Conservation (phyloP, 2,113 vertebrate genomes). For the Vidua macroura region DNA sequence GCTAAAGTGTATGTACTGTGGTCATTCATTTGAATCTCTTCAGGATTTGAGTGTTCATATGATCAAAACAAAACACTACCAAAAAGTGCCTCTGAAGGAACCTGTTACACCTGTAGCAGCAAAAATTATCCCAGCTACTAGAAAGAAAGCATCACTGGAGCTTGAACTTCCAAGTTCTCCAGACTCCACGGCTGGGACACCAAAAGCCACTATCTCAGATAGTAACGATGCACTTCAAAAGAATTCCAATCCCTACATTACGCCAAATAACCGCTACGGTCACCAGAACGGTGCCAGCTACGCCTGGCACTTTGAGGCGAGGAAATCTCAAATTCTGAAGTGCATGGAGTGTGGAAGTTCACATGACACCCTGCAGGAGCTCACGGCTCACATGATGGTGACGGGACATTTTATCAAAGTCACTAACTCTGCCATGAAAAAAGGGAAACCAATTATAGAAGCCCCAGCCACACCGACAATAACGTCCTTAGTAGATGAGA, state of each 20-base stretch:
- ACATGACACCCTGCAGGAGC: conserved; percentile 94
- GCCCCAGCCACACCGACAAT: conserved; percentile 75
- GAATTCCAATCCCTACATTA: conserved; percentile 92
- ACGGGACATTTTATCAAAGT: conserved; percentile 99
- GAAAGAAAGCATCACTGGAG: conserved; percentile 90
- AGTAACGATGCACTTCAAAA: conserved; percentile 86
- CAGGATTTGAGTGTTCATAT: conserved; percentile 99
- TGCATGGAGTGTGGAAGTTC: conserved; percentile 99
- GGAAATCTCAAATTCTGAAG: conserved; percentile 97
- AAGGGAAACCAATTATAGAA: conserved; percentile 94
- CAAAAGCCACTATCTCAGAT: conserved; percentile 82
- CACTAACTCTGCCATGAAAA: conserved; percentile 97
- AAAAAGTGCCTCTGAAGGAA: conserved; percentile 99
- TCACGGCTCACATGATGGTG: conserved; percentile 99
- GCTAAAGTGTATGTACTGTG: conserved; percentile 98
- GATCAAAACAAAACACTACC: conserved; percentile 99
- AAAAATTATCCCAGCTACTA: conserved; percentile 90
- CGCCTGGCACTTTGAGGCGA: conserved; percentile 97
- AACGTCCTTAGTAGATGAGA: conserved; percentile 83
- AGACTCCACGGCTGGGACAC: conserved; percentile 90
- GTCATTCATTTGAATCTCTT: conserved; percentile 98
- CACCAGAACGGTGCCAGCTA: conserved; percentile 99
- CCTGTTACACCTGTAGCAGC: conserved; percentile 94
- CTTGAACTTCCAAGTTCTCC: conserved; percentile 94
- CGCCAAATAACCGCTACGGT: conserved; percentile 94